Evolutionary conservation across 2,113 vertebrate species (phyloP).

Genomic region (Ifrita kowaldi): DNA sequence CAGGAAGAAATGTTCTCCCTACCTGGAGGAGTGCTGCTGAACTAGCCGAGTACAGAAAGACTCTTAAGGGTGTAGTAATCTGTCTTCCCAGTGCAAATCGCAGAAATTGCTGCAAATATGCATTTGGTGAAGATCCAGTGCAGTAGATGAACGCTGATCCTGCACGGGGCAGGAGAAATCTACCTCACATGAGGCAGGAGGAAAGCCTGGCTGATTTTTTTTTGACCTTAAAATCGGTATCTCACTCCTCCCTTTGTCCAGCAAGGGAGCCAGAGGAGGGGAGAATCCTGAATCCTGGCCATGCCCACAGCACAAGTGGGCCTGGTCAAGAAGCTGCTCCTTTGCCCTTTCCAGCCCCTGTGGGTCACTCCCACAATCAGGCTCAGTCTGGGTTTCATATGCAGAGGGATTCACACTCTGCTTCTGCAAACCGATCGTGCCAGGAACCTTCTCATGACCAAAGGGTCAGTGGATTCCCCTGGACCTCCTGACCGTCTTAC

Average conservation of each 20-base stretch:
- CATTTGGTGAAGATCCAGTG: not conserved
- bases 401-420: not conserved
- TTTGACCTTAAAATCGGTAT: not conserved
- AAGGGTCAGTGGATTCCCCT: not conserved
- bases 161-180: not conserved
- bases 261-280: not conserved
- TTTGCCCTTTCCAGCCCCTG: not conserved
- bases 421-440: not conserved
- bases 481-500: not conserved
- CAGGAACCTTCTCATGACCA: not conserved
- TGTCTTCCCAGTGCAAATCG: not conserved
- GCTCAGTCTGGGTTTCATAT: not conserved
- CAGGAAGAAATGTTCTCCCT: slow-evolving; percentile 36
- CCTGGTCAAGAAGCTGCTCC: not conserved
- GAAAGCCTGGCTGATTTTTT: not conserved
- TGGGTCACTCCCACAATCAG: not conserved
- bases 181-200: not conserved
- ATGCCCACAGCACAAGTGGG: not conserved
- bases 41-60: not conserved
- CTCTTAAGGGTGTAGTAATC: not conserved
- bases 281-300: not conserved
- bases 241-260: not conserved
- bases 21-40: slow-evolving; percentile 8
- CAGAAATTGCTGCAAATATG: not conserved
- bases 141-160: not conserved